These are phyloP conservation scores for Phenganax stokvisi DNA, from an alignment of 92 coral and sea anemone species.

Conservation along the genomic window DNA sequence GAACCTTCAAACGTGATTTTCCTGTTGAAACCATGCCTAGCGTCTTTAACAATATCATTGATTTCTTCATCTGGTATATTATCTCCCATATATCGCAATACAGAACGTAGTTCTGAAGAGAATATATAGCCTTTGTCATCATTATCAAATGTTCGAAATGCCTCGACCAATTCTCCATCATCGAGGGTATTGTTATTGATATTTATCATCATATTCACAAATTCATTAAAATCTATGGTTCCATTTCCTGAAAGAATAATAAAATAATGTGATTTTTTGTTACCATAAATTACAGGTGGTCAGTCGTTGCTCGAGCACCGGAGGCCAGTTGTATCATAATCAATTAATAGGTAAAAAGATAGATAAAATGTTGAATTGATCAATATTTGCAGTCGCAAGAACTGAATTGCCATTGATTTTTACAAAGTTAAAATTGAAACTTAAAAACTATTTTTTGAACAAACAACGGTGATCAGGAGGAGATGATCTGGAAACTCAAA, in stretches of 20 bases:
- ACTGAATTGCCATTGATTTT: no score
- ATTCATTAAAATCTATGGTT: constrained; percentile 91
- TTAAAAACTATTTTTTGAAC: no score
- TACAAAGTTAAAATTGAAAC: no score
- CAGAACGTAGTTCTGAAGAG: constrained; percentile 91
- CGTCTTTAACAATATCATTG: constrained; percentile 85
- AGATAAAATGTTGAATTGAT: no score
- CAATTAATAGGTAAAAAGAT: no score
- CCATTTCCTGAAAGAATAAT: constrained; percentile 65
- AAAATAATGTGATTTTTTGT: background rate
- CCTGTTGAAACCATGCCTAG: constrained; percentile 72
- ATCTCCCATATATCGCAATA: constrained; percentile 95
- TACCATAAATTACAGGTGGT: background rate
- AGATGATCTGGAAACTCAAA: no score
- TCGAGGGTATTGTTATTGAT: constrained; percentile 95
- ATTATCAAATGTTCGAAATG: constrained; percentile 94
- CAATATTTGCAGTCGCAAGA: no score
- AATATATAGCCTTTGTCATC: constrained; percentile 97
- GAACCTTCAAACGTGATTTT: constrained; percentile 90
- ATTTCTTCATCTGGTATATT: constrained; percentile 94
- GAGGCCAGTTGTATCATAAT: no score
- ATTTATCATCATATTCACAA: constrained; percentile 99
- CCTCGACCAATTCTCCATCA: constrained; percentile 80
- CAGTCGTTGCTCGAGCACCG: no score
- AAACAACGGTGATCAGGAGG: no score